Percentiles rank a stretch among this genome's conserved stretches.
phyloP scores from a whole-genome alignment of 92 coral and sea anemone species.

The Epizoanthus fatuus region DNA sequence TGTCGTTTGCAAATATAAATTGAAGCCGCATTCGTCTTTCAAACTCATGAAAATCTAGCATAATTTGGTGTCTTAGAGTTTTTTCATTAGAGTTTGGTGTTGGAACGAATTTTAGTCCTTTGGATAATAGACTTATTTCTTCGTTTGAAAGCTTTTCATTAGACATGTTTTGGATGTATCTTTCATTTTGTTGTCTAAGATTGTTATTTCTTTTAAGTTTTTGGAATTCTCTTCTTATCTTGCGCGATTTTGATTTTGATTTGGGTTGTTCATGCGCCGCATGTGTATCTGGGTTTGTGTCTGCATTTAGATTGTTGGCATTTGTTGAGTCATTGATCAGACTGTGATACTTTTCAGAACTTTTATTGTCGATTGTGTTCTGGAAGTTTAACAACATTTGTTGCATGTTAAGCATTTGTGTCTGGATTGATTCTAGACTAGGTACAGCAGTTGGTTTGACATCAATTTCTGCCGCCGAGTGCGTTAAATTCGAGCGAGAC shows the following conservation, averaged over 20 bases:
- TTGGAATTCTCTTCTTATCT: too few species aligned
- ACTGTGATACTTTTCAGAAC: background rate
- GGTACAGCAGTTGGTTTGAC: background rate
- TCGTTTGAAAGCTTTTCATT: background rate
- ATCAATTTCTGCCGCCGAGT: background rate
- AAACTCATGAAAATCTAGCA: too few species aligned
- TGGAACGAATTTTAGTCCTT: background rate
- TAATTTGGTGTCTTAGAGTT: background rate
- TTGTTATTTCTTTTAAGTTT: too few species aligned
- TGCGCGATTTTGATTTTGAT: background rate
- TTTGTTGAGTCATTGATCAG: background rate
- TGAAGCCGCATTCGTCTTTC: too few species aligned
- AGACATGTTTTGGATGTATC: background rate
- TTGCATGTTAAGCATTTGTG: background rate
- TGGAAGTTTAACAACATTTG: background rate
- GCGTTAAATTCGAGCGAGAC: background rate
- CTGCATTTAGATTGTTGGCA: background rate
- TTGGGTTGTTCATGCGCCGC: background rate
- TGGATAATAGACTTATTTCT: background rate
- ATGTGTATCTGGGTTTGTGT: background rate
- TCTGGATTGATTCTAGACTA: background rate
- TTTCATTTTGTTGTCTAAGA: too few species aligned
- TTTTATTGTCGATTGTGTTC: background rate
- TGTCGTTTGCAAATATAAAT: background rate
- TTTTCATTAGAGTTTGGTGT: background rate